Evolutionary conservation across 2,113 vertebrate genomes (phyloP), one percentile per base, ranked within the genome.

Genomic region (Ifrita kowaldi): DNA sequence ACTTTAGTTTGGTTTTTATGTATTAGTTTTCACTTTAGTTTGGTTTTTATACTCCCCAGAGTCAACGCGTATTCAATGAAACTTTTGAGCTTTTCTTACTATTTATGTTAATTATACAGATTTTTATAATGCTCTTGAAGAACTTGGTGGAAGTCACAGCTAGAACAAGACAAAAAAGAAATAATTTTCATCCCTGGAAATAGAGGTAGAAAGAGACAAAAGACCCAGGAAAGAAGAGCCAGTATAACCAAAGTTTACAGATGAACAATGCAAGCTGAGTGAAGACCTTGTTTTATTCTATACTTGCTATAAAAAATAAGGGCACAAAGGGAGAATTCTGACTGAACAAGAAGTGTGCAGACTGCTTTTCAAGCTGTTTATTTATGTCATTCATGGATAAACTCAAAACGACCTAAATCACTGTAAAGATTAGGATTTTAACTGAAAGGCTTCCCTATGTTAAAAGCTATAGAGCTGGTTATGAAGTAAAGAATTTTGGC

Each of bases 11-110:
- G 7, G 0, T 1, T 22, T 67, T 24, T n/a, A 3, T 65, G 26
- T 49, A 46, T 35, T 57, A 39, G 5, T 46, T 91, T 75, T 82
- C 9, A 26, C 19, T 67, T 95, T 65, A 22, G 62, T 14, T 67
- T 49, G 7, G 0, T 1, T 22, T 33, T 56, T 28, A 82, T 41
- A 23, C 65, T 32, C 9, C 8, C n/a, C 2, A 3, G 37, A 62
- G 11, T 77, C 49, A 86, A 53, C 33, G 80, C 1, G 7, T 49
- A 62, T 46, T 41, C 37, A 42, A 19, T 41, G 10, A 52, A 60
- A 57, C 27, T 75, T 86, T 13, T 74, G 39, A 80, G 27, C 19
- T 64, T 71, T 75, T 76, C 21, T 71, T 23, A 32, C 13, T 53
- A 30, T 69, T 86, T 35, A 37, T 63, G 11, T 37, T 55, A 63